Percentiles rank a stretch among this genome's conserved stretches.
phyloP scores from a whole-genome alignment of 2,113 vertebrate species.

The Stictonetta naevosa region DNA sequence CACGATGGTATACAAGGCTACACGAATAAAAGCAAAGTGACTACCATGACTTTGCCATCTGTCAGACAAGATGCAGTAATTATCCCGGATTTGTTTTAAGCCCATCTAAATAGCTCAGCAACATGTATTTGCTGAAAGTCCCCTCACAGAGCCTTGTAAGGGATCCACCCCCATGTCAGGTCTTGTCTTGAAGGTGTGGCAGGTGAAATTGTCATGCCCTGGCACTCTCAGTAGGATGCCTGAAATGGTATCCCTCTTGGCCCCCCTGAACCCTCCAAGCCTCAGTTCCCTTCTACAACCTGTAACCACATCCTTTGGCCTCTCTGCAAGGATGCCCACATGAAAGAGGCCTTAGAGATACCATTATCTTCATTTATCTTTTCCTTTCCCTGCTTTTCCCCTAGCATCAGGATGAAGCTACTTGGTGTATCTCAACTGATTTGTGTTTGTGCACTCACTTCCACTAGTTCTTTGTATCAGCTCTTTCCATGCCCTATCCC shows the following conservation, averaged over 20 bases:
- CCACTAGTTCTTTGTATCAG: background rate
- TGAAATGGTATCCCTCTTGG: background rate
- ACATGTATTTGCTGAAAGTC: background rate
- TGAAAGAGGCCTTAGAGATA: background rate
- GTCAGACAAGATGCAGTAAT: background rate
- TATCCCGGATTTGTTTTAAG: background rate
- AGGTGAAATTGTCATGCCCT: background rate
- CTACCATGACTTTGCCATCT: background rate
- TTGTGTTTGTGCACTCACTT: background rate
- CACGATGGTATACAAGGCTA: background rate
- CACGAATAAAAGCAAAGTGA: background rate
- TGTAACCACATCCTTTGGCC: background rate
- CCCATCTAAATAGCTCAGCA: background rate
- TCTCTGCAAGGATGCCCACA: background rate
- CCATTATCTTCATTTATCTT: background rate
- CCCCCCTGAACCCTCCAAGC: background rate
- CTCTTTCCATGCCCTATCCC: background rate
- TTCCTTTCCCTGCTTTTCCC: background rate
- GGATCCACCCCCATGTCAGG: background rate
- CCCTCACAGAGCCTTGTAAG: background rate
- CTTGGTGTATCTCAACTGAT: background rate
- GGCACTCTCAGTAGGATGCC: background rate
- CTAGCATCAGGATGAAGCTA: background rate
- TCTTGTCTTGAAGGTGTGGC: background rate
- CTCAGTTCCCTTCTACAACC: background rate